A percentile compares a stretch with the other conserved stretches of the same genome.
Conservation (phyloP, 2,797 vertebrate species). For the Rhadinocentrus ornatus region DNA sequence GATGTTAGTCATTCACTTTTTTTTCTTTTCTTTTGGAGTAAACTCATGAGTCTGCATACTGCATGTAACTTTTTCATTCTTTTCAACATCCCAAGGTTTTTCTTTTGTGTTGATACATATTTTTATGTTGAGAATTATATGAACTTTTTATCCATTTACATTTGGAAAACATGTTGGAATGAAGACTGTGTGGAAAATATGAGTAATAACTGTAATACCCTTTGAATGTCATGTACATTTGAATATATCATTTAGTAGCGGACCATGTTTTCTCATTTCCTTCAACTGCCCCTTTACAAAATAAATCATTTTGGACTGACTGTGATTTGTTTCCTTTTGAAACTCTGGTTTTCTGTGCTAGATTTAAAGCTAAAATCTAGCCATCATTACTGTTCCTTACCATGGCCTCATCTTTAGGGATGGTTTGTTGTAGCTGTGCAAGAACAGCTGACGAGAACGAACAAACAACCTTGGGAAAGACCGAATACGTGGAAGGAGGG, state of each 20-base stretch:
- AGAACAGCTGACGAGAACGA: conserved; percentile 9
- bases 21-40: conserved; percentile 53
- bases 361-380: conserved; percentile 22
- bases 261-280: conserved; percentile 83
- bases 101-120: conserved; percentile 85
- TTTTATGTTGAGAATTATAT: conserved; percentile 82
- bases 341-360: conserved; percentile 15
- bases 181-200: conserved; percentile 77
- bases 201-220: conserved; percentile 82
- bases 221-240: conserved; percentile 86
- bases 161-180: conserved; percentile 77
- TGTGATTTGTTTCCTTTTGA: conserved; percentile 37
- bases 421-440: conserved; percentile 14
- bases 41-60: conserved; percentile 75
- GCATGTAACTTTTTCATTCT: conserved; percentile 75
- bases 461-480: conserved; percentile 31
- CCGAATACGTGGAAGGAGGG: not conserved
- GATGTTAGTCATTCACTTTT: conserved; percentile 62
- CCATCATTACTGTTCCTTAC: not conserved
- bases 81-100: conserved; percentile 76
- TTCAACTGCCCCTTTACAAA: conserved; percentile 82
- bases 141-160: conserved; percentile 82
- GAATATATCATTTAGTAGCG: conserved; percentile 86
- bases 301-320: conserved; percentile 84
- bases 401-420: not conserved